A percentile compares a stretch with the other conserved stretches of the same genome.
Evolutionary conservation across 2,888 invertebrate genomes (phyloP).

Genomic region (Netelia fuscicornis): DNA sequence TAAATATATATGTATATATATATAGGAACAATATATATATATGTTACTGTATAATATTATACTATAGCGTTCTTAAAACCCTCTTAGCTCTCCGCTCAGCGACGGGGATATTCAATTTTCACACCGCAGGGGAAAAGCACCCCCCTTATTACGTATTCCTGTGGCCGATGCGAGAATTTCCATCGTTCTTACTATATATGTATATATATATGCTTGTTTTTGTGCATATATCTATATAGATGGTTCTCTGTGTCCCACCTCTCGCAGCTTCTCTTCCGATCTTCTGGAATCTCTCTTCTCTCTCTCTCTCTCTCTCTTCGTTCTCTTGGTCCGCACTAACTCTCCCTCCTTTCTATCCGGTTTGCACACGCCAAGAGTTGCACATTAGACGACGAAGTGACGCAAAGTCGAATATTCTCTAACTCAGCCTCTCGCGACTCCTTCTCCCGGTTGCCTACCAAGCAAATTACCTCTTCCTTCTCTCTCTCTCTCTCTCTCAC

Average conservation of each 20-base stretch:
- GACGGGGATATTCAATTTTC: constrained; percentile 65
- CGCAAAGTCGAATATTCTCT: constrained; percentile 36
- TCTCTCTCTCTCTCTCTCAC: constrained; percentile 35
- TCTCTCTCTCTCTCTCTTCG: constrained; percentile 12
- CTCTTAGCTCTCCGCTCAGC: constrained; percentile 56
- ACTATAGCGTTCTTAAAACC: constrained; percentile 61
- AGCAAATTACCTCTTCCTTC: constrained; percentile 55
- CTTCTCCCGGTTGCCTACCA: constrained; percentile 50
- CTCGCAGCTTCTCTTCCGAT: constrained; percentile 42
- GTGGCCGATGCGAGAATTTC: constrained; percentile 58
- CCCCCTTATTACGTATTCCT: constrained; percentile 63
- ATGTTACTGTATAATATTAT: constrained; percentile 46
- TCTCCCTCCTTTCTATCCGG: constrained; percentile 23
- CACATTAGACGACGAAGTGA: constrained; percentile 47
- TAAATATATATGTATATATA: too few species aligned
- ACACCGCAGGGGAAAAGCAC: constrained; percentile 65
- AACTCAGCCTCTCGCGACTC: constrained; percentile 37
- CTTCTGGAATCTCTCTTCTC: constrained; percentile 33
- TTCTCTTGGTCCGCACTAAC: constrained; percentile 16
- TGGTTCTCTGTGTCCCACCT: constrained; percentile 11
- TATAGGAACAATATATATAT: constrained; percentile 30
- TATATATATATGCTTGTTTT: background rate
- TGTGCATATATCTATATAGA: constrained; percentile 3
- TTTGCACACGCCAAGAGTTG: constrained; percentile 31
- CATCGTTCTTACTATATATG: constrained; percentile 30